A percentile compares a stretch with the other conserved stretches of the same genome.
These are phyloP conservation scores for Rynchops niger DNA, from an alignment of 2,113 vertebrate genomes.

Conservation along the genomic window DNA sequence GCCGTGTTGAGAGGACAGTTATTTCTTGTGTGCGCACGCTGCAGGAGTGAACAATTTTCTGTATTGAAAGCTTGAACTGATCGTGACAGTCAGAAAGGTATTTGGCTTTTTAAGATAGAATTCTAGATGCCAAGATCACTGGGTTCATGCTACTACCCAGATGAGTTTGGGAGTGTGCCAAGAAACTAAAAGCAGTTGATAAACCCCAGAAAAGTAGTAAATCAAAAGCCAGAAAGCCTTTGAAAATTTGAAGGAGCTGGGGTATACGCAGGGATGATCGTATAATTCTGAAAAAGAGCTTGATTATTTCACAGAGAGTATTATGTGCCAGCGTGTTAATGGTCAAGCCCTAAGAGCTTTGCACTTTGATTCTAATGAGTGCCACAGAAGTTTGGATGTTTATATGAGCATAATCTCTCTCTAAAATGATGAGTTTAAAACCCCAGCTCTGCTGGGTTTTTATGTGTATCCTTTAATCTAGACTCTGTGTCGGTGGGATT, in stretches of 20 bases:
- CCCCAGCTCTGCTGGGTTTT: neutral
- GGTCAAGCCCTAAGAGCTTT: neutral
- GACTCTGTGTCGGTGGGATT: neutral
- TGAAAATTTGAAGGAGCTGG: constrained; percentile 6
- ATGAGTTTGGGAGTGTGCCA: constrained; percentile 68
- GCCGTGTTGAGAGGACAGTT: neutral
- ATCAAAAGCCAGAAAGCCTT: constrained; percentile 37
- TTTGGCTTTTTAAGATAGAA: constrained; percentile 57
- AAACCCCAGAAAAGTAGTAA: constrained; percentile 61
- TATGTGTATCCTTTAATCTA: constrained; percentile 25
- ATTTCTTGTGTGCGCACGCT: neutral
- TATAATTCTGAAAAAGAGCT: neutral
- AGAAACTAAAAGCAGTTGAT: constrained; percentile 61
- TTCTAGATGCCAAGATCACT: constrained; percentile 62
- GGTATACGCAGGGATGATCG: neutral
- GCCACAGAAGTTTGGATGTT: neutral
- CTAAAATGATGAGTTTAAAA: neutral
- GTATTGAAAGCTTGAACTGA: constrained; percentile 26
- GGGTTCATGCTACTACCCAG: constrained; percentile 53
- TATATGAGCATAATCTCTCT: neutral
- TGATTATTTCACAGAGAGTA: neutral
- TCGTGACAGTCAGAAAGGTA: constrained; percentile 37
- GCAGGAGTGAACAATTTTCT: neutral
- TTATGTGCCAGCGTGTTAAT: neutral
- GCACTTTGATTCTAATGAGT: neutral